Conservation (phyloP, 2,797 vertebrate genomes). For the Oryzias sinensis region DNA sequence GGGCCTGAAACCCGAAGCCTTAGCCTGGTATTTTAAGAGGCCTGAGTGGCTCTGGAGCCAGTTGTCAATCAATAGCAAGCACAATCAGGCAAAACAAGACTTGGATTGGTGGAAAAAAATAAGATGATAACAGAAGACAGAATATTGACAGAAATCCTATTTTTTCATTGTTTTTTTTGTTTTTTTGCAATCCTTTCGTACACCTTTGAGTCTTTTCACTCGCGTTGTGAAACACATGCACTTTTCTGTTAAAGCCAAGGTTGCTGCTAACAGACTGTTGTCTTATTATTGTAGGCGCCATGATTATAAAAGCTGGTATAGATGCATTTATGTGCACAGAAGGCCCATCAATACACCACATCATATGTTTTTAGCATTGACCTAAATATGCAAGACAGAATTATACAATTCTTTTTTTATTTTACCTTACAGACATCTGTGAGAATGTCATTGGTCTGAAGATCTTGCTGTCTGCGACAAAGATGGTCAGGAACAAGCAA, state of each 20-base stretch:
- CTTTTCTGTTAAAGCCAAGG: constrained; percentile 35
- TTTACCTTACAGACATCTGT: constrained; percentile 54
- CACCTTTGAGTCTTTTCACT: constrained; percentile 43
- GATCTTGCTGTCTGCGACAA: too few relatives aligned
- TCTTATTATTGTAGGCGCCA: constrained; percentile 63
- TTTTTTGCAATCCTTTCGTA: constrained; percentile 46
- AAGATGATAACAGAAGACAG: constrained; percentile 58
- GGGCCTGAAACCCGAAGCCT: constrained; percentile 82
- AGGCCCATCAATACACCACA: constrained; percentile 44
- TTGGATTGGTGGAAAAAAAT: constrained; percentile 41
- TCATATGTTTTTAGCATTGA: too few relatives aligned
- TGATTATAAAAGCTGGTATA: constrained; percentile 23
- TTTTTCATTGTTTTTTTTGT: constrained; percentile 39
- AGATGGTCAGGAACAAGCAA: constrained; percentile 13
- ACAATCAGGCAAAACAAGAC: constrained; percentile 73
- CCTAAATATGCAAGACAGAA: too few relatives aligned
- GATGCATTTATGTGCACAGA: constrained; percentile 16
- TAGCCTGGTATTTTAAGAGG: constrained; percentile 85
- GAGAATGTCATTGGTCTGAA: background rate
- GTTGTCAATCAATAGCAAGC: constrained; percentile 83
- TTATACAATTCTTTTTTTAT: background rate
- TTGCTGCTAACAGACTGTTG: constrained; percentile 39
- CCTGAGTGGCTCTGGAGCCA: constrained; percentile 84
- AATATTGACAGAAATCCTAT: constrained; percentile 71
- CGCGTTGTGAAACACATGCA: constrained; percentile 10